These are phyloP conservation scores for Pandemis cinnamomeana DNA, from an alignment of 2,888 invertebrate genomes.

Conservation along the genomic window DNA sequence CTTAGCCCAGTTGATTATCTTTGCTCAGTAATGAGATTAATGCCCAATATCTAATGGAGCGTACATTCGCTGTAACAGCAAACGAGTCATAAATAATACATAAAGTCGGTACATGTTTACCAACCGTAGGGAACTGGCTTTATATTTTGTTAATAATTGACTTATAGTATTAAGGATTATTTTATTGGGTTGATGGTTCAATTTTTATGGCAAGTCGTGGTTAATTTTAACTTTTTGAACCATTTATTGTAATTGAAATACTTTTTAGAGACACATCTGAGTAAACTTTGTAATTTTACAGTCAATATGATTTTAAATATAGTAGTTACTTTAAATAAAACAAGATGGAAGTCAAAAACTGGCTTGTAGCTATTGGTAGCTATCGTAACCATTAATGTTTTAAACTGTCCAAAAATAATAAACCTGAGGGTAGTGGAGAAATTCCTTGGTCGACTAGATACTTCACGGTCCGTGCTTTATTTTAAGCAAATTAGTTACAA, in stretches of 20 bases:
- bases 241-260: too few relatives aligned
- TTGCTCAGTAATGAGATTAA: constrained; percentile 39
- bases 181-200: not conserved
- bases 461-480: not conserved
- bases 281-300: too few relatives aligned
- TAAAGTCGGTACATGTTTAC: constrained; percentile 4
- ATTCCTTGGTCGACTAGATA: not conserved
- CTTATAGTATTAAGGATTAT: not conserved
- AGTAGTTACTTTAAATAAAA: too few relatives aligned
- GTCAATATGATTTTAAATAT: too few relatives aligned
- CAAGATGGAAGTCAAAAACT: too few relatives aligned
- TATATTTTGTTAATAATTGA: constrained; percentile 2
- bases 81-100: constrained; percentile 28
- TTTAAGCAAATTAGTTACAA: constrained; percentile 5
- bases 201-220: too few relatives aligned
- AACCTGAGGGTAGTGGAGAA: too few relatives aligned
- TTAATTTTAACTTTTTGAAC: too few relatives aligned
- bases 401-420: too few relatives aligned
- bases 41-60: constrained; percentile 39
- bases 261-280: too few relatives aligned
- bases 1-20: constrained; percentile 42
- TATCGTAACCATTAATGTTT: too few relatives aligned
- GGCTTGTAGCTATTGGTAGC: too few relatives aligned
- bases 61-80: constrained; percentile 26
- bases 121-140: not conserved